phyloP scores from a whole-genome alignment of 1,140 invertebrate species.

The Aphidius ervi region DNA sequence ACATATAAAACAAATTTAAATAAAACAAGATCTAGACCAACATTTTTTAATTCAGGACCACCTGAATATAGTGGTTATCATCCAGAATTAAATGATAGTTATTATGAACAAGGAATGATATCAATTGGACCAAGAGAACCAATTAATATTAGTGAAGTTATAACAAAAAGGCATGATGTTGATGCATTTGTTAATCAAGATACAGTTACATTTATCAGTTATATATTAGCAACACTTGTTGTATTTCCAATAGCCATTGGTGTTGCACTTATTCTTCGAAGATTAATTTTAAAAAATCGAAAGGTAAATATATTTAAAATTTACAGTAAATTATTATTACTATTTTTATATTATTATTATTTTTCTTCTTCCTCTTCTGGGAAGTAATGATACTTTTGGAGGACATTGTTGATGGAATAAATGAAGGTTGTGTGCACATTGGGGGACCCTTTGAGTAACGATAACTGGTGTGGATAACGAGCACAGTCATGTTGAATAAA shows the following conservation, averaged over 20 bases:
- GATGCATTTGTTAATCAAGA: slow-evolving; percentile 50
- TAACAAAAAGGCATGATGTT: slow-evolving; percentile 47
- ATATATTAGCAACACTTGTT: slow-evolving; percentile 49
- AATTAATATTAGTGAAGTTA: slow-evolving; percentile 48
- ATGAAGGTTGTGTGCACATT: background rate
- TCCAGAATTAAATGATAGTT: slow-evolving; percentile 37
- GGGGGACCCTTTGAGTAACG: slow-evolving; percentile 7
- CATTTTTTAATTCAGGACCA: slow-evolving; percentile 23
- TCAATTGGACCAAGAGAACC: slow-evolving; percentile 39
- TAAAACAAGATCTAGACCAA: slow-evolving; percentile 32
- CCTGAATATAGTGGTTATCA: slow-evolving; percentile 23
- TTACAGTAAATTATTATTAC: slow-evolving; percentile 6
- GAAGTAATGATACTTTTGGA: background rate
- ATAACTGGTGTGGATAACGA: slow-evolving; percentile 16
- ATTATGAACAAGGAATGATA: slow-evolving; percentile 36
- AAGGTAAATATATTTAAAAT: slow-evolving; percentile 39
- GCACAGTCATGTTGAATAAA: background rate
- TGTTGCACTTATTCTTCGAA: slow-evolving; percentile 51
- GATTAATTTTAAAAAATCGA: slow-evolving; percentile 54
- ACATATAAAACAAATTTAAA: slow-evolving; percentile 19
- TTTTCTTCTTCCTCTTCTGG: background rate
- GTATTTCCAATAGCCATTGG: slow-evolving; percentile 52
- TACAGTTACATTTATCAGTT: slow-evolving; percentile 49
- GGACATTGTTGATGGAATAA: background rate
- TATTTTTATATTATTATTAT: slow-evolving; percentile 4